Evolutionary conservation across 2,797 vertebrate species (phyloP), one percentile per base, ranked within the genome.

Genomic region (Cyprinella venusta): DNA sequence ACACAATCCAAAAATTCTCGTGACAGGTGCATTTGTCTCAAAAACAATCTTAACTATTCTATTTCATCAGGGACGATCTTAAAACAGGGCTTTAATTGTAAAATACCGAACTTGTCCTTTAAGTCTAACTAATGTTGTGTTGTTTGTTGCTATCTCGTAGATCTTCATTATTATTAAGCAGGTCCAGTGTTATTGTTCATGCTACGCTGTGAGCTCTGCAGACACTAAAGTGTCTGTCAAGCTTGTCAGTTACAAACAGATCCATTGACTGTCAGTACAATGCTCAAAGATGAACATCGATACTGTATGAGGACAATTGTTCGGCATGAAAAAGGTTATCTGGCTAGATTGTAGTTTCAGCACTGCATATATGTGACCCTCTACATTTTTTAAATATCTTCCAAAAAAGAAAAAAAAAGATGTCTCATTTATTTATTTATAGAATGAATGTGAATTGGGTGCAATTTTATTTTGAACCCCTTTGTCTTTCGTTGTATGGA

Each of bases 251-350:
- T 56, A 86, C 82, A 82, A 84, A 64, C 82, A 54, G 71, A 26
- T 74, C 82, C 42, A 80, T 78, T 86, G 87, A 84, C 26, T 52
- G 30, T n/a, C 48, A 68, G 63, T 30, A 83, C 77, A 86, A 83
- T 86, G 72, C 48, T 10, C 8, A 85, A 63, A 10, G 50, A 40
- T 48, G 50, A 40, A 56, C 26, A 33, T 61, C 19, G 26, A 45
- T 69, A 40, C 74, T 61, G 18, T 33, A 36, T 8, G 3, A 45
- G 72, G 63, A 78, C 45, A 42, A 13, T 30, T 70, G 79, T 63
- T 68, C 50, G 64, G 61, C 48, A 65, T 76, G 6, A 38, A 54
- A 52, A 71, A 12, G 19, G 18, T 18, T 33, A 40, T 42, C 38
- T 76, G 19, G 16, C 18, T 52, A 59, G 6, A 72, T 33, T 33